These are phyloP conservation scores for Bryconaethiops microstoma DNA, from an alignment of 2,797 vertebrate species.

Conservation along the genomic window DNA sequence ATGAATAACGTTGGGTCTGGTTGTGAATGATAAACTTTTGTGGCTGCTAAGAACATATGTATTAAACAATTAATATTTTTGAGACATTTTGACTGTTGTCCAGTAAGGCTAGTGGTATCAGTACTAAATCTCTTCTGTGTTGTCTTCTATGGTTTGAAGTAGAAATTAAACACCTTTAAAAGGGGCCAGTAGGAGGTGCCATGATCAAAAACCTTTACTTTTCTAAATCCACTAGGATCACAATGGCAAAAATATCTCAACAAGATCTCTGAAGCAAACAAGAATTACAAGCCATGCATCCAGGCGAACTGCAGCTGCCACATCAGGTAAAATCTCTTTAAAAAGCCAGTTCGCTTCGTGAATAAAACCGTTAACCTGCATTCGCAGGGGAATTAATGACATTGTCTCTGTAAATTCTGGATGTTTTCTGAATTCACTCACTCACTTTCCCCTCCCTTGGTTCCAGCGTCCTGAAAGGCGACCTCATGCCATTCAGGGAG, in stretches of 20 bases:
- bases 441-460: constrained; percentile 12
- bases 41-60: no score
- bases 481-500: constrained; percentile 82
- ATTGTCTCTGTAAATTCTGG: no score
- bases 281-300: constrained; percentile 77
- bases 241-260: constrained; percentile 63
- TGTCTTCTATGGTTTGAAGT: neutral
- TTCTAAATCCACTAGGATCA: constrained; percentile 54
- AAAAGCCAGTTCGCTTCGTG: neutral
- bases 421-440: no score
- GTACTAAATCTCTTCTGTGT: no score
- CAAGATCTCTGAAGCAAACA: constrained; percentile 70
- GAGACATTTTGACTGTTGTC: neutral
- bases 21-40: neutral
- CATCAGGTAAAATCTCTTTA: constrained; percentile 75
- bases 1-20: neutral
- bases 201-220: neutral
- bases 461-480: constrained; percentile 84
- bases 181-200: neutral
- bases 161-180: neutral
- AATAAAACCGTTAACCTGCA: neutral
- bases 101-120: neutral
- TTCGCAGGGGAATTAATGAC: neutral
- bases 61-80: neutral
- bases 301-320: constrained; percentile 89